Conservation (phyloP, 2,888 invertebrate species). For the Drosophila melanosoma region DNA sequence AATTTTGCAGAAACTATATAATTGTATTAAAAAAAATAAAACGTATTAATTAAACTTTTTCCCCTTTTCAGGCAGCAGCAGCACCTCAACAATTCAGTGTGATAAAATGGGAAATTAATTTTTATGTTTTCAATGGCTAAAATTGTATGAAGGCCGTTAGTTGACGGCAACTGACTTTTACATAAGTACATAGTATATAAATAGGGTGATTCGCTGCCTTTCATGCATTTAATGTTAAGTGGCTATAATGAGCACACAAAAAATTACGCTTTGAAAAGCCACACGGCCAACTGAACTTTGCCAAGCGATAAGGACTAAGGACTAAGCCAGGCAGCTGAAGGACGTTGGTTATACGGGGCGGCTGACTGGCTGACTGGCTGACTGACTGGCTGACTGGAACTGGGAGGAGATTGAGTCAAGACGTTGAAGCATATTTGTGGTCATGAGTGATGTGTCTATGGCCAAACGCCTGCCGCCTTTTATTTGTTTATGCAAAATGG, state of each 20-base stretch:
- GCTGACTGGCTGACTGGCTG: background rate
- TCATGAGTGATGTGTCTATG: slow-evolving; percentile 8
- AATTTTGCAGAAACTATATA: background rate
- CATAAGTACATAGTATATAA: slow-evolving; percentile 15
- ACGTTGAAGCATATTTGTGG: slow-evolving; percentile 44
- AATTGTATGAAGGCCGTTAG: slow-evolving; percentile 12
- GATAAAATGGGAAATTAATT: slow-evolving; percentile 65
- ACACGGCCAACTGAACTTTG: slow-evolving; percentile 30
- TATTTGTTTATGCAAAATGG: slow-evolving; percentile 74
- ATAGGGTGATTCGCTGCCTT: slow-evolving; percentile 43
- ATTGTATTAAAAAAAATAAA: background rate
- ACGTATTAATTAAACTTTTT: background rate
- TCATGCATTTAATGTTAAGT: slow-evolving; percentile 74
- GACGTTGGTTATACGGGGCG: background rate
- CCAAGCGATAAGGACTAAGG: slow-evolving; percentile 36
- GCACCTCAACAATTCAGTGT: slow-evolving; percentile 46
- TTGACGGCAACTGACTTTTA: slow-evolving; percentile 7
- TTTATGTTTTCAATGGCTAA: slow-evolving; percentile 56
- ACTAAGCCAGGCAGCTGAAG: slow-evolving; percentile 3
- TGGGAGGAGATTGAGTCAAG: slow-evolving; percentile 7
- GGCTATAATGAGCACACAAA: slow-evolving; percentile 75
- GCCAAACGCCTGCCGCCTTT: slow-evolving; percentile 37
- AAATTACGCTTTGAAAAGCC: slow-evolving; percentile 63
- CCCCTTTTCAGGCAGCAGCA: slow-evolving; percentile 2
- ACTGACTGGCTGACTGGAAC: background rate